These are phyloP conservation scores for Notamacropus eugenii DNA, from an alignment of 2,797 vertebrate genomes.

Conservation along the genomic window DNA sequence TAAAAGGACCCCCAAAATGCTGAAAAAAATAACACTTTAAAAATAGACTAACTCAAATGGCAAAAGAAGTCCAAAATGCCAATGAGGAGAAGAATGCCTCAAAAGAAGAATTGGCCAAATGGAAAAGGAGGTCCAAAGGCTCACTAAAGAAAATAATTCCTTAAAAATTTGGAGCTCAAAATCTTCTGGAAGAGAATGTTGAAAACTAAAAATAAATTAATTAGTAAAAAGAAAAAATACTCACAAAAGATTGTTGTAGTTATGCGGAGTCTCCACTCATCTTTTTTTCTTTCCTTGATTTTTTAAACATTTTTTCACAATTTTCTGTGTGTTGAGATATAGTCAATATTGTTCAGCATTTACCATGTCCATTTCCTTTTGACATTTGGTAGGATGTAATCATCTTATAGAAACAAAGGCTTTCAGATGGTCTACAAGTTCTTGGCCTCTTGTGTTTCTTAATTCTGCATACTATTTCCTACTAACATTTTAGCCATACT, in stretches of 20 bases:
- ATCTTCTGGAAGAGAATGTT: no score
- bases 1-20: no score
- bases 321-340: background rate
- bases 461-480: background rate
- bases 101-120: no score
- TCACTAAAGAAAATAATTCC: no score
- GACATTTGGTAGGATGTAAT: background rate
- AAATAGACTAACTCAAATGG: no score
- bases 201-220: no score
- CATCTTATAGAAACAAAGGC: background rate
- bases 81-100: no score
- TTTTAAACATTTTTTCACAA: background rate
- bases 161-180: no score
- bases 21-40: no score
- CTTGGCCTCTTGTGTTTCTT: background rate
- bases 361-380: background rate
- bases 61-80: no score
- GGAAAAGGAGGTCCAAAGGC: no score
- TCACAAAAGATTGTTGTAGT: background rate
- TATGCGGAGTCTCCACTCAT: background rate
- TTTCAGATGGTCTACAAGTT: background rate
- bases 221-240: no score
- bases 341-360: background rate
- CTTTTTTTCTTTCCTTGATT: background rate
- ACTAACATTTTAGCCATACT: background rate